Evolutionary conservation across 2,888 invertebrate species (phyloP).

Genomic region (Phyto melanocephala): DNA sequence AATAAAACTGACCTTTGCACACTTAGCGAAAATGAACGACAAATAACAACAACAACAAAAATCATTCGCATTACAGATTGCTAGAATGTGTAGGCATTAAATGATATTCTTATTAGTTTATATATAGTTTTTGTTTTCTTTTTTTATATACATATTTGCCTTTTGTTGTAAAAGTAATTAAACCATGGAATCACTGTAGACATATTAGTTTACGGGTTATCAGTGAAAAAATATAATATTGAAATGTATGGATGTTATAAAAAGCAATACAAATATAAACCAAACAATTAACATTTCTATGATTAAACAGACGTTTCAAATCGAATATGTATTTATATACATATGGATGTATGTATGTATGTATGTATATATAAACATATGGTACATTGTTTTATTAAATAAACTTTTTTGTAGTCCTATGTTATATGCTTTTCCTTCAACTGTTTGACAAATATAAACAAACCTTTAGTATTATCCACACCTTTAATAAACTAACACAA

Average conservation of each 20-base stretch:
- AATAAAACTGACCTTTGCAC: conserved; percentile 47
- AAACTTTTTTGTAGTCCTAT: too few relatives aligned
- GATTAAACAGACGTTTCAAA: background rate
- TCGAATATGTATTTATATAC: background rate
- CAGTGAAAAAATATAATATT: conserved; percentile 26
- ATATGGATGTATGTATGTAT: too few relatives aligned
- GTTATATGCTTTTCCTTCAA: too few relatives aligned
- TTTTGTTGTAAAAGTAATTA: conserved; percentile 6
- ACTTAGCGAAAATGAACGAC: background rate
- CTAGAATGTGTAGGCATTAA: background rate
- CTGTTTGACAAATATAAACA: too few relatives aligned
- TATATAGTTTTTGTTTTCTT: background rate
- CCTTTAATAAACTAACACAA: too few relatives aligned
- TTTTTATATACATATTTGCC: background rate
- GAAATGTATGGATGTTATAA: background rate
- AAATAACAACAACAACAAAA: background rate
- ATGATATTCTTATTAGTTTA: conserved; percentile 8
- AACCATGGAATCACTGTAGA: conserved; percentile 4
- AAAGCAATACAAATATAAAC: background rate
- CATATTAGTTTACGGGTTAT: conserved; percentile 45
- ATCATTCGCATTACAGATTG: conserved; percentile 27
- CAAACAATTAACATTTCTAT: background rate
- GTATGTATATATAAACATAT: too few relatives aligned
- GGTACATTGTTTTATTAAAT: too few relatives aligned
- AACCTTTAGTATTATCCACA: too few relatives aligned